Base-by-base conservation (phyloP, 2,888 invertebrate species). In the Ectemnius cavifrons region DNA sequence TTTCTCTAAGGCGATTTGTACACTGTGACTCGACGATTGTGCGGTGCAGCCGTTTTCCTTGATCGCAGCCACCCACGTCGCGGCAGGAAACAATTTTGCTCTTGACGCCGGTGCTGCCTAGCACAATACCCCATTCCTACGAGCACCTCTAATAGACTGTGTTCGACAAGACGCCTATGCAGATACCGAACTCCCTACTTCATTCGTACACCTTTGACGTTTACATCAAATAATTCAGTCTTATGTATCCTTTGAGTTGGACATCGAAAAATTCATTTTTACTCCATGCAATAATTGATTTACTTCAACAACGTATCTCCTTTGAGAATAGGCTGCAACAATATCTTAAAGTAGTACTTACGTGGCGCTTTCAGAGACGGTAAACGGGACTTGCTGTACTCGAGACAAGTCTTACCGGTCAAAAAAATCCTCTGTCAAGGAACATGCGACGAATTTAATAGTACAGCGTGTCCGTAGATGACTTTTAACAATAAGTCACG, bases 71-170 rank as follows among this genome's bases (percentile, higher is more conserved):
- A 72, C 20, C 64, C 67, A 49, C 64, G 14, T 57, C n/a, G 61
- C 27, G 27, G 23, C 37, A 49, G 63, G 65, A 63, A 76, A 67
- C 67, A 71, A 75, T 75, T 76, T 67, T 58, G 58, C 63, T 56
- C 67, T n/a, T n/a, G 27, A 59, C 62, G 52, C 57, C 52, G 14
- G 49, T 47, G 64, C 57, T 52, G 61, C 11, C 11, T 47, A 46
- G 63, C 58, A 71, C 63, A 75, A 71, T 76, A 49, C 23, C 18
- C 37, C 14, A 46, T 61, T 46, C 60, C 58, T 69, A 45, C 37
- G 56, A 59, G 56, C 11, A 49, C 27, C 66, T 66, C 60, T 74
- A 63, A 70, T 70, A 65, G 67, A 52, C 70, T 70, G 65, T 63
- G 75, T 66, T 63, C 37, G 62, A 20, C 65, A 74, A 69, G 66